These are phyloP conservation scores for Sphaerodactylus townsendi DNA, from an alignment of 2,113 vertebrate species.

Conservation along the genomic window DNA sequence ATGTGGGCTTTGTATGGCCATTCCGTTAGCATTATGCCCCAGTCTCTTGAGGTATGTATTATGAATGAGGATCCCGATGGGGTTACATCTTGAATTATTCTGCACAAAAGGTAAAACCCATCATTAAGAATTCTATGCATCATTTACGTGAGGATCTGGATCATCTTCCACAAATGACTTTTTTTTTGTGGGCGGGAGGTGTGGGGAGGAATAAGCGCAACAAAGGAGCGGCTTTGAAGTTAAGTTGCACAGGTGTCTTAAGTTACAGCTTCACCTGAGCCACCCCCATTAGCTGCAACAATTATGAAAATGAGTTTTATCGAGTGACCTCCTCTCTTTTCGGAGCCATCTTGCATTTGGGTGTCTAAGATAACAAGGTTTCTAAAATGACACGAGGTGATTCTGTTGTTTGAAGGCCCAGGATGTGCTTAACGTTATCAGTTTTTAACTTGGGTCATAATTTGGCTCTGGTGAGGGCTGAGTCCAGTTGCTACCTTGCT, in stretches of 20 bases:
- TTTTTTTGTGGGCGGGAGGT: background rate
- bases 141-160: constrained; percentile 61
- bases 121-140: constrained; percentile 77
- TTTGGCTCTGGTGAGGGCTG: background rate
- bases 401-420: constrained; percentile 11
- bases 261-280: constrained; percentile 10
- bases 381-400: constrained; percentile 49
- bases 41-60: constrained; percentile 67
- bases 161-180: constrained; percentile 41
- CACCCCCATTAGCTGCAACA: constrained; percentile 27
- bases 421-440: background rate
- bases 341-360: constrained; percentile 30
- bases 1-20: background rate
- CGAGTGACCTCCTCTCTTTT: constrained; percentile 61
- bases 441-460: background rate
- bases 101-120: constrained; percentile 69
- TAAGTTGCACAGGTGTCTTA: constrained; percentile 18
- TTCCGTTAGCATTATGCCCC: constrained; percentile 50
- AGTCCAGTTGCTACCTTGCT: background rate
- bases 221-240: constrained; percentile 6
- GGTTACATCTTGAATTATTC: constrained; percentile 73
- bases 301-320: constrained; percentile 51
- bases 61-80: constrained; percentile 78
- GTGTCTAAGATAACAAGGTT: constrained; percentile 40
- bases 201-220: constrained; percentile 6